Base-by-base conservation (phyloP, 2,113 vertebrate genomes). In the Orientallactaga bullata region DNA sequence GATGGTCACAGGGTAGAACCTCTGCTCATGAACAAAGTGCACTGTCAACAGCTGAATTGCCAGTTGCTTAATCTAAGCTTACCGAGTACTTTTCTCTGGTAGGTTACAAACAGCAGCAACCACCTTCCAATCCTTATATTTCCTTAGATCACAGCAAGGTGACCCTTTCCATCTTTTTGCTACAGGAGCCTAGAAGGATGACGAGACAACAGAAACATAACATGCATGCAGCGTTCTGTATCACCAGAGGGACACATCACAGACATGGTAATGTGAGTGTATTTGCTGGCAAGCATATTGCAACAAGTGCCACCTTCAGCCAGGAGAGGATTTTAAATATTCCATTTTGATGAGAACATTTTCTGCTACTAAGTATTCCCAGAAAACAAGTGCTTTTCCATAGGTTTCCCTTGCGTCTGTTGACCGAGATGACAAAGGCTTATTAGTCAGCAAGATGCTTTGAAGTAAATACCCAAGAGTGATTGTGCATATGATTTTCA, bases 281-380 rank as follows among this genome's bases (percentile, higher is more conserved):
- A 84, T 89, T 95, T 93, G 20, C 93, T 88, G 66, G 68, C 88
- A 97, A 39, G 88, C 90, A 74, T 17, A 16, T 47, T 88, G 69
- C 92, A 85, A 94, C 78, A 95, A 88, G n/a, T 84, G 94, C 91
- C 95, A 92, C 80, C 78, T 80, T 89, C 76, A 73, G 78, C 21
- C 58, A 91, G 76, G 89, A 85, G 82, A 94, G 88, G 88, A 95
- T 82, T 87, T 95, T 90, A 92, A 92, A 88, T 37, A 77, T 95
- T 86, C 39, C 51, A 51, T 94, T 92, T 93, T 85, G 85, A 47
- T 85, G 39, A 47, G 83, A 81, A 90, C 55, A 28, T 93, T 32
- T 92, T 94, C 94, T 89, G 37, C 65, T 68, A 78, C 55, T 68
- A 66, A 77, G 35, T 79, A 77, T 86, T 18, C 58, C n/a, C 73